These are phyloP conservation scores for Globodera ellingtonae DNA, from an alignment of 1,140 invertebrate genomes.

Conservation along the genomic window DNA sequence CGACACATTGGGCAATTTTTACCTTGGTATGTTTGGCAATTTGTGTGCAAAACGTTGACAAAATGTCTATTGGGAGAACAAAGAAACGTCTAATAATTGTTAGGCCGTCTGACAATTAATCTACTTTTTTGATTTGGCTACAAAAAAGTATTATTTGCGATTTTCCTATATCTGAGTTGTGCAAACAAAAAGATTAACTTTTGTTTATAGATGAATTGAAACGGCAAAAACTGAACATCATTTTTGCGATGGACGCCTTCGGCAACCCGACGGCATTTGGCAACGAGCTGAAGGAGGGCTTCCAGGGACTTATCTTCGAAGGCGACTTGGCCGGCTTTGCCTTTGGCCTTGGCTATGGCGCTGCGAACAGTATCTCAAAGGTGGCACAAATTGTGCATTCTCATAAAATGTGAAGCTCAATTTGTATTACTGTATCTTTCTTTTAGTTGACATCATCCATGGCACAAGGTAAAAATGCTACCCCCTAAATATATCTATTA, in stretches of 20 bases:
- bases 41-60: neutral
- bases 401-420: neutral
- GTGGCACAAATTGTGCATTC: conserved; percentile 66
- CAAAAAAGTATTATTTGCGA: no score
- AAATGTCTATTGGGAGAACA: no score
- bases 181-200: neutral
- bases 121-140: no score
- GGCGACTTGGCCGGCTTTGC: conserved; percentile 83
- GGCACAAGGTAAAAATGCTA: conserved; percentile 70
- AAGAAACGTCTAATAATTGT: no score
- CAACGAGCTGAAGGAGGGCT: conserved; percentile 90
- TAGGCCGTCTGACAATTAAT: no score
- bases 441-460: conserved; percentile 74
- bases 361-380: conserved; percentile 95
- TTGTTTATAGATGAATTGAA: conserved; percentile 76
- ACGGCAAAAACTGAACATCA: conserved; percentile 89
- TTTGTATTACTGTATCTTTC: conserved; percentile 66
- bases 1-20: conserved; percentile 60
- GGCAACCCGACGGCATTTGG: conserved; percentile 94
- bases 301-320: conserved; percentile 86
- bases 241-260: conserved; percentile 93
- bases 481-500: neutral
- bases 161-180: no score
- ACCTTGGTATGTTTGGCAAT: conserved; percentile 41
- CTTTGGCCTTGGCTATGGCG: conserved; percentile 92